Evolutionary conservation across 2,113 vertebrate genomes (phyloP).

Genomic region (Hemibagrus wyckioides): DNA sequence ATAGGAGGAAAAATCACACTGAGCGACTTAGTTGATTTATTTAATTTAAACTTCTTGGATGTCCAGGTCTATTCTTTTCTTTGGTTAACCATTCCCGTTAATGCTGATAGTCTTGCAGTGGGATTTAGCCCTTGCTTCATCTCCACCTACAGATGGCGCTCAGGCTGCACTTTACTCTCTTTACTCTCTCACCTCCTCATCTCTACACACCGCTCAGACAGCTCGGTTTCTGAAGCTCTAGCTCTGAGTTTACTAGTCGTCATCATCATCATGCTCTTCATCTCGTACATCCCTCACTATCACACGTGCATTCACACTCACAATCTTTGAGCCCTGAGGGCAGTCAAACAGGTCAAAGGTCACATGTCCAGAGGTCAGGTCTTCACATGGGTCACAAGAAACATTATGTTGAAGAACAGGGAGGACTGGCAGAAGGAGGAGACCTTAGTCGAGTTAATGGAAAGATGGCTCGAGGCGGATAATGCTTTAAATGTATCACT

Average conservation of each 20-base stretch:
- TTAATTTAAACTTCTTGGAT: not conserved
- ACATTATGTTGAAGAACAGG: constrained; percentile 18
- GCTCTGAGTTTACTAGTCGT: not conserved
- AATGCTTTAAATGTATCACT: not conserved
- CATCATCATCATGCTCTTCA: too few species aligned
- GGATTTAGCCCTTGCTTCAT: not conserved
- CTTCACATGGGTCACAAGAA: constrained; percentile 14
- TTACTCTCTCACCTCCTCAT: not conserved
- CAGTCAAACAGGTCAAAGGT: constrained; percentile 41
- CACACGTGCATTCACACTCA: not conserved
- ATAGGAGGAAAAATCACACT: not conserved
- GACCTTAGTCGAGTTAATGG: too few species aligned
- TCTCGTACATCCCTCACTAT: not conserved
- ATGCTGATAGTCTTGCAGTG: not conserved
- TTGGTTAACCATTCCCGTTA: not conserved
- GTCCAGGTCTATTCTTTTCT: not conserved
- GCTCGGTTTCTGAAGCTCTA: not conserved
- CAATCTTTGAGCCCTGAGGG: not conserved
- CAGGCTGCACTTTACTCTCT: too few species aligned
- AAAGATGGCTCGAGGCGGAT: not conserved
- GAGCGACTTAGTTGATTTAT: not conserved
- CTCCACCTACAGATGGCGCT: not conserved
- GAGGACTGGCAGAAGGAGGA: not conserved
- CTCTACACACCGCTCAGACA: not conserved
- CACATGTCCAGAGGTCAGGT: constrained; percentile 7